Evolutionary conservation across 2,113 vertebrate genomes (phyloP), one percentile per base, ranked within the genome.

Genomic region (Paramisgurnus dabryanus): DNA sequence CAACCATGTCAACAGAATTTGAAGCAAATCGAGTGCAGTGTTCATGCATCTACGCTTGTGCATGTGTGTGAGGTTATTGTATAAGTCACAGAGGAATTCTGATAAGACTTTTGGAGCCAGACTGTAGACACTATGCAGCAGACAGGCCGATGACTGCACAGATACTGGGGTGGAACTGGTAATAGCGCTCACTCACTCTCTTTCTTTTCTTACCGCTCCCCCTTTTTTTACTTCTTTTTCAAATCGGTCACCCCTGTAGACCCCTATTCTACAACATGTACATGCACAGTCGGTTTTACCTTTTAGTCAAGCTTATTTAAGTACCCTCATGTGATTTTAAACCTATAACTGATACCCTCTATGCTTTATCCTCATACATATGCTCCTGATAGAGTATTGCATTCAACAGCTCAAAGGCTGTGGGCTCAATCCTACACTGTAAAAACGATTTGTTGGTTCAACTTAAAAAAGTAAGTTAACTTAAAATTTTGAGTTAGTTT

Each of bases 61-160:
- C 79, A 55, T 73, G 64, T 79, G 34, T 81, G 69, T 76, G 63
- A 55, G 73, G 57, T 87, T 90, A 90, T 87, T 90, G 85, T 81
- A 86, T 88, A 89, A 90, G 87, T 82, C 88, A 89, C 82, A 80
- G 84, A 90, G 88, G 80, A 88, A 67, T 88, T 80, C 83, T 91
- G 91, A 92, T 92, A 92, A 93, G 90, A 89, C 86, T 47, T 3
- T 77, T 91, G 92, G 92, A 93, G 91, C 92, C 92, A 92, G 91
- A 90, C 90, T 41, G 86, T 86, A 90, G 89, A 87, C 90, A 85
- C 88, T 39, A 67, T 76, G 55, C 71, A 76, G 76, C 76, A 81
- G 76, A 81, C 77, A 88, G 87, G 87, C 86, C 89, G 92, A 93
- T 93, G 90, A 89, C 89, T 87, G 86, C 79, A n/a, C 87, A 86